phyloP scores from a whole-genome alignment of 1,140 invertebrate genomes.

The Arctopsyche grandis region DNA sequence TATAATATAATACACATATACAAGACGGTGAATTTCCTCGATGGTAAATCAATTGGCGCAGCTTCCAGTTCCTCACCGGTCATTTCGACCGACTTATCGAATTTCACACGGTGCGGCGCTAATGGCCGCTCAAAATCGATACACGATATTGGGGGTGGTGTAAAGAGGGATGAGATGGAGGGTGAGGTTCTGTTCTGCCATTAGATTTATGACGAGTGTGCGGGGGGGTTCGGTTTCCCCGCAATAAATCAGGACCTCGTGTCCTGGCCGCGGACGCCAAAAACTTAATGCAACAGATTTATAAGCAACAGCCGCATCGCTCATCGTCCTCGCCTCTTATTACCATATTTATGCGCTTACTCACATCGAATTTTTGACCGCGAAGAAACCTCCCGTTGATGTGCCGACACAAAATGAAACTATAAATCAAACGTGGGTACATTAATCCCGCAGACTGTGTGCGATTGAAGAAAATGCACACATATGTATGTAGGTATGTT shows the following conservation, averaged over 20 bases:
- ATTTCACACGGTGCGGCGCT: conserved; percentile 24
- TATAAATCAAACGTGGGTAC: not conserved
- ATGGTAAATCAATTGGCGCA: not conserved
- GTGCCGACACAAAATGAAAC: not conserved
- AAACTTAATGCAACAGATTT: conserved; percentile 22
- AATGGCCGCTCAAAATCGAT: conserved; percentile 30
- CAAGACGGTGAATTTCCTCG: not conserved
- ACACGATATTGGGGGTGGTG: no score
- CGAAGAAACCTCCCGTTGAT: not conserved
- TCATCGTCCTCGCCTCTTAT: not conserved
- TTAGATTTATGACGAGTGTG: conserved; percentile 31
- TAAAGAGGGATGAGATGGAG: not conserved
- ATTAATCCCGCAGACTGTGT: not conserved
- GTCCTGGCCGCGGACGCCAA: not conserved
- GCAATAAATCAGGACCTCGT: conserved; percentile 16
- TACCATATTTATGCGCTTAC: conserved; percentile 14
- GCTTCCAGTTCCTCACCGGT: not conserved
- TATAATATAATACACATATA: not conserved
- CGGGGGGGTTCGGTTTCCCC: not conserved
- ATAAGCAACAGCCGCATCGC: not conserved
- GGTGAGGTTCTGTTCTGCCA: not conserved
- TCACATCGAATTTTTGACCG: not conserved
- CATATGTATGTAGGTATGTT: no score
- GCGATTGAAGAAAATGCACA: not conserved
- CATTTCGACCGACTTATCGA: conserved; percentile 2